A percentile compares a stretch with the other conserved stretches of the same genome.
These are phyloP conservation scores for Cerastis rubricosa DNA, from an alignment of 2,888 invertebrate species.

Conservation along the genomic window DNA sequence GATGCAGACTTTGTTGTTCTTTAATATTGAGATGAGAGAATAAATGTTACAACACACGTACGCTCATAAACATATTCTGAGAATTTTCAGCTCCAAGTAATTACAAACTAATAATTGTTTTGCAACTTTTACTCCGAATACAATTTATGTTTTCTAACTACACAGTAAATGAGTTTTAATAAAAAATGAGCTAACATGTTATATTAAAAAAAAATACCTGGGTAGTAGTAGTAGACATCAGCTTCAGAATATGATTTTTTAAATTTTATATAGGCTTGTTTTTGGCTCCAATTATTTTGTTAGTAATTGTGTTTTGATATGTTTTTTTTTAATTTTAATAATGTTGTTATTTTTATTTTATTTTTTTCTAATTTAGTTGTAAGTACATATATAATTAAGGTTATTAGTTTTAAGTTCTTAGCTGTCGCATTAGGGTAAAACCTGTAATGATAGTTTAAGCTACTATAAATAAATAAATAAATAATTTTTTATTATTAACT, in stretches of 20 bases:
- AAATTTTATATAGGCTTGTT: neutral
- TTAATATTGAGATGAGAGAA: slow-evolving; percentile 7
- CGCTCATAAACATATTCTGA: slow-evolving; percentile 26
- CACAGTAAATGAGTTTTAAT: slow-evolving; percentile 41
- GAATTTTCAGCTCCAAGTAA: slow-evolving; percentile 41
- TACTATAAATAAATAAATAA: too few species aligned
- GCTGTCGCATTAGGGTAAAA: too few species aligned
- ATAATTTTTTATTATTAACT: too few species aligned
- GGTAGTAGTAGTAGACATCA: neutral
- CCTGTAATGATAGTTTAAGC: too few species aligned
- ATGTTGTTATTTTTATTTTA: too few species aligned
- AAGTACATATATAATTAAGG: too few species aligned
- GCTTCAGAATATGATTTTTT: neutral
- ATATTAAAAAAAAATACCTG: neutral
- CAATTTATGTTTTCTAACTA: slow-evolving; percentile 50
- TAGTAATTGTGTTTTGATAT: too few species aligned
- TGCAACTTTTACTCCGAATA: slow-evolving; percentile 41
- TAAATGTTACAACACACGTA: slow-evolving; percentile 21
- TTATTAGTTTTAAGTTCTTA: too few species aligned
- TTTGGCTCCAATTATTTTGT: too few species aligned
- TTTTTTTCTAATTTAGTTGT: too few species aligned
- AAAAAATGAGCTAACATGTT: slow-evolving; percentile 15
- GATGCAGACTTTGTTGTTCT: slow-evolving; percentile 18
- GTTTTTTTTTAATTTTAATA: too few species aligned
- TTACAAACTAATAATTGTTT: slow-evolving; percentile 59